Conservation (phyloP, 2,888 invertebrate genomes). For the Papilio gigon region DNA sequence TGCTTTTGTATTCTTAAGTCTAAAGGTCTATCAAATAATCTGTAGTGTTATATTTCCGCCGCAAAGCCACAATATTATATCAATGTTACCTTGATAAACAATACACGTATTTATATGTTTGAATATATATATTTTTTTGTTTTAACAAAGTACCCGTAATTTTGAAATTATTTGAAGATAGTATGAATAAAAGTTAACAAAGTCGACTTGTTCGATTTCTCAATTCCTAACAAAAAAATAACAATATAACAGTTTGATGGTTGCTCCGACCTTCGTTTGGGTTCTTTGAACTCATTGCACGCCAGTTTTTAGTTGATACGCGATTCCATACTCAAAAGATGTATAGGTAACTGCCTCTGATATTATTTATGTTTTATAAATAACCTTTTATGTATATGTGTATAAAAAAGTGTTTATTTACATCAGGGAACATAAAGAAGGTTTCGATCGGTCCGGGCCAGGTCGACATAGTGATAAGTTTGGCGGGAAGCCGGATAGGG, state of each 20-base stretch:
- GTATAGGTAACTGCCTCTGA: slow-evolving; percentile 57
- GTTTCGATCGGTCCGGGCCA: slow-evolving; percentile 70
- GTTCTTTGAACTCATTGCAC: slow-evolving; percentile 69
- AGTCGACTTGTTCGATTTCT: slow-evolving; percentile 52
- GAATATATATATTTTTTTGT: not conserved
- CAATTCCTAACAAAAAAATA: slow-evolving; percentile 62
- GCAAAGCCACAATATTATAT: not conserved
- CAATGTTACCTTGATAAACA: not conserved
- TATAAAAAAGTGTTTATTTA: slow-evolving; percentile 46
- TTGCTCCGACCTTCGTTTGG: slow-evolving; percentile 64
- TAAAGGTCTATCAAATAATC: not conserved
- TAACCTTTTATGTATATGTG: slow-evolving; percentile 34
- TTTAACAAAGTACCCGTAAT: slow-evolving; percentile 1
- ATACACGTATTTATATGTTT: not conserved
- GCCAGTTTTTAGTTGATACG: slow-evolving; percentile 50
- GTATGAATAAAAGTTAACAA: slow-evolving; percentile 1
- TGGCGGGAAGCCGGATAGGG: slow-evolving; percentile 56
- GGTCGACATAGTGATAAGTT: slow-evolving; percentile 74
- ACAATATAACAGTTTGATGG: slow-evolving; percentile 68
- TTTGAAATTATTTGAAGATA: not conserved
- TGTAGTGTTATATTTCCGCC: slow-evolving; percentile 2
- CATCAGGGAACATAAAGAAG: slow-evolving; percentile 68
- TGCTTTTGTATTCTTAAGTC: no score
- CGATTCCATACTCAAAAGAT: slow-evolving; percentile 55
- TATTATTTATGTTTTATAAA: slow-evolving; percentile 38